A percentile compares a stretch with the other conserved stretches of the same genome.
Evolutionary conservation across 2,888 invertebrate genomes (phyloP).

Genomic region (Phengaris alcon): DNA sequence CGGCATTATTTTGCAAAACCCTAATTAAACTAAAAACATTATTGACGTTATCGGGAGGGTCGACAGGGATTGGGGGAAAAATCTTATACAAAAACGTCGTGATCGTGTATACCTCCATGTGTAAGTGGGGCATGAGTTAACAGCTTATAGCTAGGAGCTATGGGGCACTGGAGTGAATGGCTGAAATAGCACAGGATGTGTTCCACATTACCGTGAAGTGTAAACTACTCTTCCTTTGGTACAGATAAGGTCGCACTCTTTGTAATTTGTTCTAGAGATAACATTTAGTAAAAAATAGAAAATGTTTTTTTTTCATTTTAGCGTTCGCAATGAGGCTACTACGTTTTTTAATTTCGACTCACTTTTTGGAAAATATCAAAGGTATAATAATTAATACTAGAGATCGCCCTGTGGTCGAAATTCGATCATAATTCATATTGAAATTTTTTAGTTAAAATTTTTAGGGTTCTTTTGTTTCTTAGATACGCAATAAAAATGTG

Average conservation of each 20-base stretch:
- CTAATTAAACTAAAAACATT: not conserved
- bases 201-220: constrained; percentile 2
- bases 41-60: not conserved
- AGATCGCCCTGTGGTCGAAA: too few relatives aligned
- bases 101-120: not conserved
- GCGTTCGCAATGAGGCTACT: too few relatives aligned
- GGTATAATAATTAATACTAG: too few relatives aligned
- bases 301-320: not conserved
- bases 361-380: too few relatives aligned
- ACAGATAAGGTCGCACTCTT: not conserved
- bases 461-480: too few relatives aligned
- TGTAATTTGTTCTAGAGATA: not conserved
- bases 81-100: constrained; percentile 8
- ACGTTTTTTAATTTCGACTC: too few relatives aligned
- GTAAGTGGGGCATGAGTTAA: constrained; percentile 4
- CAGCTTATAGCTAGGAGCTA: constrained; percentile 12
- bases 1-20: not conserved
- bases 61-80: not conserved
- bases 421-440: too few relatives aligned
- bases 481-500: too few relatives aligned
- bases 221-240: not conserved
- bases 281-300: not conserved
- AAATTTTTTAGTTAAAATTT: too few relatives aligned
- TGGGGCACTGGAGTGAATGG: constrained; percentile 5
- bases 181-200: constrained; percentile 5